Percentiles rank a stretch among this genome's conserved stretches.
Evolutionary conservation across 2,797 vertebrate species (phyloP).

Genomic region (Lacerta viridis): DNA sequence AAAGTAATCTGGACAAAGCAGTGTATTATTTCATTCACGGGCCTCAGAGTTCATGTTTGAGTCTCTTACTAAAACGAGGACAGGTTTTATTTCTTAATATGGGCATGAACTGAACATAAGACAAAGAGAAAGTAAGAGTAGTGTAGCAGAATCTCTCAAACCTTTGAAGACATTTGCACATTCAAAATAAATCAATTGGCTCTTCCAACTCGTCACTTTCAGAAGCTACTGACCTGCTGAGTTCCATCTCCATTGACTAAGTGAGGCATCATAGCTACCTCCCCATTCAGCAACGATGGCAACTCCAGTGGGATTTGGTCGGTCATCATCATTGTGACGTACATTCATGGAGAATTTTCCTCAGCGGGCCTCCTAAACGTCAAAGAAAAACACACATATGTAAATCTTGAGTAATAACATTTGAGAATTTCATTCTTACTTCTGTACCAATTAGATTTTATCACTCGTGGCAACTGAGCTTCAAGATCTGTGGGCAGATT

Average conservation of each 20-base stretch:
- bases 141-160: background rate
- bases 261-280: conserved; percentile 96
- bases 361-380: conserved; percentile 89
- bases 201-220: background rate
- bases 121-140: background rate
- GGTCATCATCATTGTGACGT: conserved; percentile 99
- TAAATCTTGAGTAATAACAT: background rate
- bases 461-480: background rate
- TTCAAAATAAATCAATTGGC: rapidly evolving
- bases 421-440: background rate
- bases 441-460: background rate
- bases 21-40: background rate
- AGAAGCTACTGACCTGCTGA: conserved; percentile 88
- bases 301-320: conserved; percentile 99
- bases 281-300: conserved; percentile 95
- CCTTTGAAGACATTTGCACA: background rate
- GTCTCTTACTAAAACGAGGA: background rate
- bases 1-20: background rate
- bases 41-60: background rate
- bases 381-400: conserved; percentile 20
- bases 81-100: background rate
- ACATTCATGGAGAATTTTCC: conserved; percentile 99
- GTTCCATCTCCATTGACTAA: conserved; percentile 94
- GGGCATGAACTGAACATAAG: background rate
- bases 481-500: background rate